Percentiles rank a stretch among this genome's conserved stretches.
These are phyloP conservation scores for Haliclona indistincta DNA, from an alignment of 37 sponge, comb jelly and placozoan genomes.

Conservation along the genomic window DNA sequence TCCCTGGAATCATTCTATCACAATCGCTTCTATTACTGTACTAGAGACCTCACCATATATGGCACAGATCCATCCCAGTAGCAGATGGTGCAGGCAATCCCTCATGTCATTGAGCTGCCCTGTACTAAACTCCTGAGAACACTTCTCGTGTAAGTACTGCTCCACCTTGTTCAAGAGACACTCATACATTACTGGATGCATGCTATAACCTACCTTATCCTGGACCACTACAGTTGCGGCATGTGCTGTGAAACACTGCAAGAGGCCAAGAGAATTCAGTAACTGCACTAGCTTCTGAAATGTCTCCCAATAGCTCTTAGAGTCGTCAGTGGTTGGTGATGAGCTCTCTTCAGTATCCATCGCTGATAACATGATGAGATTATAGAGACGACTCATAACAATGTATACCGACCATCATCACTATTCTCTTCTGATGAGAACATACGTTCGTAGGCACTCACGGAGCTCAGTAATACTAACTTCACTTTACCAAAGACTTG, in stretches of 20 bases:
- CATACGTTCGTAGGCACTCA: too few species aligned
- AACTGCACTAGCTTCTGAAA: not conserved
- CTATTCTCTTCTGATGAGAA: too few species aligned
- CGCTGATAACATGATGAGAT: too few species aligned
- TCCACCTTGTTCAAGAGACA: conserved; percentile 31
- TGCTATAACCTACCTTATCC: conserved; percentile 17
- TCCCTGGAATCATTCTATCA: too few species aligned
- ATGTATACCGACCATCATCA: too few species aligned
- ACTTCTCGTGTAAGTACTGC: conserved; percentile 18
- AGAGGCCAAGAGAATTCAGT: conserved; percentile 30
- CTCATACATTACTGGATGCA: not conserved
- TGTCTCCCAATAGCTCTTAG: not conserved
- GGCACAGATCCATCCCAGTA: conserved; percentile 36
- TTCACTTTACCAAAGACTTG: too few species aligned
- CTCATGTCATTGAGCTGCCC: conserved; percentile 21
- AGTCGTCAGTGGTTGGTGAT: too few species aligned
- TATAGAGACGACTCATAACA: too few species aligned
- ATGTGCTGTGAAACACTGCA: conserved; percentile 35
- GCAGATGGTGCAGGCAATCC: conserved; percentile 8
- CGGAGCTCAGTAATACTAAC: too few species aligned
- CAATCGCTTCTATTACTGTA: not conserved
- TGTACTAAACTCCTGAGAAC: conserved; percentile 37
- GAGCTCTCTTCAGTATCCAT: not conserved
- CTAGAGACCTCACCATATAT: conserved; percentile 26
- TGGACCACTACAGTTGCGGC: conserved; percentile 34